A percentile compares a stretch with the other conserved stretches of the same genome.
phyloP scores from a whole-genome alignment of 2,113 vertebrate species.

The Galbula dea region DNA sequence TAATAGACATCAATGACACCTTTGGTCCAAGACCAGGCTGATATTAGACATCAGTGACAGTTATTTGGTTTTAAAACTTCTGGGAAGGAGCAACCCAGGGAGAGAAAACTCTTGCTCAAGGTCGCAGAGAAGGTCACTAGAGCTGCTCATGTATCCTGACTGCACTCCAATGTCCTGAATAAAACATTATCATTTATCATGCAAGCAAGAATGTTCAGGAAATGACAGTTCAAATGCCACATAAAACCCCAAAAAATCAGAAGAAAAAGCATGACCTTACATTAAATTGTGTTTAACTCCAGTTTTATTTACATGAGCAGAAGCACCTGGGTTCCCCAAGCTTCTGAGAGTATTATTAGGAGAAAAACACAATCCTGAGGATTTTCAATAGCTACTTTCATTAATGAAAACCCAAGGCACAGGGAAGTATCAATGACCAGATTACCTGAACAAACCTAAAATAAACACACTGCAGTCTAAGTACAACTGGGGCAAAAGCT shows the following conservation, averaged over 20 bases:
- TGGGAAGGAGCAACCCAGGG: not conserved
- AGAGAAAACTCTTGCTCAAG: constrained; percentile 29
- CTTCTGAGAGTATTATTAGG: not conserved
- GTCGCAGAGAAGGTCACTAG: not conserved
- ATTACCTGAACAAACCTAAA: not conserved
- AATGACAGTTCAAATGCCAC: constrained; percentile 1
- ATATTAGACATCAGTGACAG: not conserved
- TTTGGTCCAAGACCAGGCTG: not conserved
- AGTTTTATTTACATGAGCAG: not conserved
- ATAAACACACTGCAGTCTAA: not conserved
- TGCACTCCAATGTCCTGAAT: not conserved
- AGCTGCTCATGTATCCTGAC: not conserved
- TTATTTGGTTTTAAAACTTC: not conserved
- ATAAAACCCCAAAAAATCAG: not conserved
- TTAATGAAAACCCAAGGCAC: not conserved
- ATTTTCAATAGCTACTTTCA: not conserved
- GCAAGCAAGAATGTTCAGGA: not conserved
- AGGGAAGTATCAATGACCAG: not conserved
- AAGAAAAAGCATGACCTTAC: not conserved
- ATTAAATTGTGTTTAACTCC: not conserved
- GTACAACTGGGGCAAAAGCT: not conserved
- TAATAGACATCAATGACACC: not conserved
- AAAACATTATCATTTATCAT: constrained; percentile 6
- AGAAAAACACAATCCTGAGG: not conserved
- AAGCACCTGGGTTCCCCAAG: not conserved